Base-by-base conservation (phyloP, 2,113 vertebrate genomes). In the Pao palembangensis region DNA sequence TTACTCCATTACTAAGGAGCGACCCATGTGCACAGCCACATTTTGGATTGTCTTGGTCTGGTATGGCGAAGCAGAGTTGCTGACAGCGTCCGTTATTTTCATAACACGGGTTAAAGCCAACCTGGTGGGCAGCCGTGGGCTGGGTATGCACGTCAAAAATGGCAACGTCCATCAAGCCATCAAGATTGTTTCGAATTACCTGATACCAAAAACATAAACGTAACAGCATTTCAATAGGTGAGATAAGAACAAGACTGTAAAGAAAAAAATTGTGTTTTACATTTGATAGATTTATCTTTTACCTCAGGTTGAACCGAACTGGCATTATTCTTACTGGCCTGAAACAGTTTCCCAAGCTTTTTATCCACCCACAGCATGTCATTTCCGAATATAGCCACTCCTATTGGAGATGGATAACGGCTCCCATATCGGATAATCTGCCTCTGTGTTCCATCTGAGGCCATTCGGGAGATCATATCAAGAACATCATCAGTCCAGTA, bases 401-500 rank as follows among this genome's bases (percentile, higher is more conserved):
- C 93, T 59, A 88, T 92, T 0, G 95, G 96, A 58, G 94, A 91
- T 2, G 96, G 96, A 73, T 94, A 94, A 7, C 92, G 93, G 75
- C 92, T 96, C 12, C 96, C 96, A 0, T 92, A 94, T 12, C 93
- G 92, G 23, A 98, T 76, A 25, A 95, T 91, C 87, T 94, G 85
- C 51, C 90, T 85, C 41, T 93, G 88, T 38, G 90, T 88, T 16
- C 94, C 94, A 13, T 94, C 86, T 0, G 78, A 31, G 4, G 80
- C 84, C 88, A 98, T 92, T 61, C 94, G 90, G 51, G 93, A 94
- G 77, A 98, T 95, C 85, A 95, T 90, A 75, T 98, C 95, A 67
- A 98, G 90, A 67, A 88, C 89, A 56, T 98, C 94, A 53, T 98
- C 96, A 16, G 94, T 93, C 96, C 96, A 98, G 65, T 97, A 98